phyloP scores from a whole-genome alignment of 1,140 invertebrate genomes.

The Tetraneura akinire region DNA sequence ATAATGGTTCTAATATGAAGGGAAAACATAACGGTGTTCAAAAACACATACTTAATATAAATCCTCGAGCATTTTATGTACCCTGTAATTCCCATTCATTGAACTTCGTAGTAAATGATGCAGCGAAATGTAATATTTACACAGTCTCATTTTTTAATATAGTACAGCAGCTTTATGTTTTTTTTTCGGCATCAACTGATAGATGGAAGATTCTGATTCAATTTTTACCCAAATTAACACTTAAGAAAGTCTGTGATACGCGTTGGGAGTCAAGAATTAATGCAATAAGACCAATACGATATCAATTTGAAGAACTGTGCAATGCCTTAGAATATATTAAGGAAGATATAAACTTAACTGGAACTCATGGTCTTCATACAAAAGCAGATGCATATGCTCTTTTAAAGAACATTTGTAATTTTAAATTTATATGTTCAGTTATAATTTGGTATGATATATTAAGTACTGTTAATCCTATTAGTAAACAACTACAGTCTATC shows the following conservation, averaged over 20 bases:
- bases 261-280: background rate
- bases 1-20: slow-evolving; percentile 15
- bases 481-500: background rate
- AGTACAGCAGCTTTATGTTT: background rate
- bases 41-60: background rate
- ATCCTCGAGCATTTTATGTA: slow-evolving; percentile 1
- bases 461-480: background rate
- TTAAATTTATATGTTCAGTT: slow-evolving; percentile 3
- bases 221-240: slow-evolving; percentile 7
- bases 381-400: slow-evolving; percentile 1
- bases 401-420: slow-evolving; percentile 18
- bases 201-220: background rate
- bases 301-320: background rate
- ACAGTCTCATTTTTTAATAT: background rate
- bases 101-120: background rate
- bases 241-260: slow-evolving; percentile 3
- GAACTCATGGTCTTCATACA: background rate
- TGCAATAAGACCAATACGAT: slow-evolving; percentile 5
- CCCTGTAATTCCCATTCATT: background rate
- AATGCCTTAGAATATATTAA: background rate
- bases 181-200: background rate
- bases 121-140: background rate
- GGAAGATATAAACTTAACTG: background rate
- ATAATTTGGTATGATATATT: slow-evolving; percentile 39
- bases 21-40: slow-evolving; percentile 10